A percentile compares a stretch with the other conserved stretches of the same genome.
Evolutionary conservation across 2,888 invertebrate species (phyloP).

Genomic region (Eupeodes luniger): DNA sequence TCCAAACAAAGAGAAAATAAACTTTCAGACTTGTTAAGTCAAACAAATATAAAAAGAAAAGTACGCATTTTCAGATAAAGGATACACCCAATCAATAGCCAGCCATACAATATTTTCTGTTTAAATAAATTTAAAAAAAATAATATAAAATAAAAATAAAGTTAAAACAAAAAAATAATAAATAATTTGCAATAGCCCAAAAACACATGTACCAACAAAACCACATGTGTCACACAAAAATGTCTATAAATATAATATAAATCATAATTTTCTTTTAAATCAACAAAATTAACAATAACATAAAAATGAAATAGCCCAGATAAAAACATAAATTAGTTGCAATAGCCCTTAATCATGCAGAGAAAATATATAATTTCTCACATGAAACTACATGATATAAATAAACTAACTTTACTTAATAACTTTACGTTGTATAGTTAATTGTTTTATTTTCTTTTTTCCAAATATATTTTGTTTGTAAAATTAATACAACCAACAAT

Average conservation of each 20-base stretch:
- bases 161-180: slow-evolving; percentile 40
- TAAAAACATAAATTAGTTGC: slow-evolving; percentile 64
- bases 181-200: slow-evolving; percentile 71
- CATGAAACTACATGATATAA: slow-evolving; percentile 48
- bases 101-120: slow-evolving; percentile 48
- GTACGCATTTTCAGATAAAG: slow-evolving; percentile 75
- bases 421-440: slow-evolving; percentile 26
- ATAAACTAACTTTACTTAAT: slow-evolving; percentile 39
- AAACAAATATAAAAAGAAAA: slow-evolving; percentile 13
- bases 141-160: slow-evolving; percentile 14
- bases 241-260: slow-evolving; percentile 22
- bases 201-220: slow-evolving; percentile 49
- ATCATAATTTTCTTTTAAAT: slow-evolving; percentile 38
- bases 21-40: slow-evolving; percentile 8
- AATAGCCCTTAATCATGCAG: slow-evolving; percentile 72
- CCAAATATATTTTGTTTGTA: slow-evolving; percentile 5
- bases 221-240: slow-evolving; percentile 65
- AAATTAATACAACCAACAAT: slow-evolving; percentile 58
- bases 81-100: slow-evolving; percentile 66
- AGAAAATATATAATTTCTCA: slow-evolving; percentile 29
- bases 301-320: slow-evolving; percentile 66
- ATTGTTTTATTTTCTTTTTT: background rate
- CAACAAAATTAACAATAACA: slow-evolving; percentile 28
- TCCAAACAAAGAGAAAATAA: slow-evolving; percentile 34
- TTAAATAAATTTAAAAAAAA: slow-evolving; percentile 3